Percentiles rank a stretch among this genome's conserved stretches.
Evolutionary conservation across 2,113 vertebrate genomes (phyloP).

Genomic region (Xiphophorus hellerii): DNA sequence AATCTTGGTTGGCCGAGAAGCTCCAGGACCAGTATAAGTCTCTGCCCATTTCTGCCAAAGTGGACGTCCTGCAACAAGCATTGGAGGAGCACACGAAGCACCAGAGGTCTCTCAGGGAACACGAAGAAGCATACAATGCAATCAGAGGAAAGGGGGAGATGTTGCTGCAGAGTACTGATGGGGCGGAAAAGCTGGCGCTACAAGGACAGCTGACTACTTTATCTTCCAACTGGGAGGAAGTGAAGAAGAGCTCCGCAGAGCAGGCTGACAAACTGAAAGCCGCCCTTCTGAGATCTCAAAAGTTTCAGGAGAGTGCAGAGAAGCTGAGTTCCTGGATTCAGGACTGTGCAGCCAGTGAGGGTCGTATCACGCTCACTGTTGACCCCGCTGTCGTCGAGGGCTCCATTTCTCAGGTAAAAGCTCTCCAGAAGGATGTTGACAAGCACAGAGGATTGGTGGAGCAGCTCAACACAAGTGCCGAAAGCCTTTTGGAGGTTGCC

Average conservation of each 20-base stretch:
- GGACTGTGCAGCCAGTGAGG: constrained; percentile 82
- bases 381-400: constrained; percentile 83
- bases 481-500: constrained; percentile 85
- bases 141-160: constrained; percentile 88
- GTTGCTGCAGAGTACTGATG: constrained; percentile 90
- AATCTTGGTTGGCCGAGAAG: constrained; percentile 87
- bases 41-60: constrained; percentile 83
- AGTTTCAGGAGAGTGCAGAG: constrained; percentile 86
- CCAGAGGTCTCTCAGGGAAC: constrained; percentile 76
- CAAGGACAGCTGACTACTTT: constrained; percentile 87
- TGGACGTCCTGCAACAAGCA: constrained; percentile 81
- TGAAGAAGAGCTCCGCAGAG: constrained; percentile 84
- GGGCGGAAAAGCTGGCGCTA: constrained; percentile 86
- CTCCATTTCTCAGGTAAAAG: constrained; percentile 83
- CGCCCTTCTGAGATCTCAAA: constrained; percentile 86
- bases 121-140: constrained; percentile 84
- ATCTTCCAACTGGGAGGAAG: constrained; percentile 87
- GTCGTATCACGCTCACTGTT: constrained; percentile 78
- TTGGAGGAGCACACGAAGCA: constrained; percentile 86
- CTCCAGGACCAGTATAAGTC: constrained; percentile 83
- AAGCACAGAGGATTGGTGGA: constrained; percentile 90
- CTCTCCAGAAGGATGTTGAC: constrained; percentile 92
- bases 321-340: constrained; percentile 87
- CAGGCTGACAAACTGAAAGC: constrained; percentile 83
- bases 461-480: constrained; percentile 84